Conservation (phyloP, 37 sponge, comb jelly and placozoan genomes). For the Bolinopsis microptera region DNA sequence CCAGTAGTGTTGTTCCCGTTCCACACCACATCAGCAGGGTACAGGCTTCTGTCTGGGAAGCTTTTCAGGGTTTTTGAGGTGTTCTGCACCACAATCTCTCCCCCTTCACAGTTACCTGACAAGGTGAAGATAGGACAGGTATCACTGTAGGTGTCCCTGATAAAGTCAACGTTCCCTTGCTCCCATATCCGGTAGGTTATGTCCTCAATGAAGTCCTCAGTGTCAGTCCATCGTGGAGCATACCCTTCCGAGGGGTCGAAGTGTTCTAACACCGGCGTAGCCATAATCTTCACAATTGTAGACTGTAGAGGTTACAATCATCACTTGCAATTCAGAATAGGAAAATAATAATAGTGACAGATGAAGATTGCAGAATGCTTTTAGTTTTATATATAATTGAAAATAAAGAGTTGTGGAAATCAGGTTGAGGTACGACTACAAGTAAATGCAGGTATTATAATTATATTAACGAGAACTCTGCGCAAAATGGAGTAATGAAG, state of each 20-base stretch:
- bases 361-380: too few relatives aligned
- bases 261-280: too few relatives aligned
- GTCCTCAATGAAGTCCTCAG: background rate
- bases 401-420: too few relatives aligned
- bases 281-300: too few relatives aligned
- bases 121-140: background rate
- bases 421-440: too few relatives aligned
- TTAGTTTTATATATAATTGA: too few relatives aligned
- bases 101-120: background rate
- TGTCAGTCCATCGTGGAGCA: background rate
- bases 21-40: background rate
- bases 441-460: too few relatives aligned
- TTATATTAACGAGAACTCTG: too few relatives aligned
- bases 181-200: background rate
- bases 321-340: too few relatives aligned
- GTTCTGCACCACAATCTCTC: background rate
- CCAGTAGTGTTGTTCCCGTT: background rate
- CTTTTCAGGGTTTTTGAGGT: background rate
- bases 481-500: too few relatives aligned
- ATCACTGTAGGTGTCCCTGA: background rate
- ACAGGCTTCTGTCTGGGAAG: background rate
- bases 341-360: too few relatives aligned
- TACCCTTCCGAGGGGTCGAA: background rate
- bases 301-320: too few relatives aligned
- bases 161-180: background rate